Evolutionary conservation across 2,113 vertebrate genomes (phyloP).

Genomic region (Petrocephalus microphthalmus): DNA sequence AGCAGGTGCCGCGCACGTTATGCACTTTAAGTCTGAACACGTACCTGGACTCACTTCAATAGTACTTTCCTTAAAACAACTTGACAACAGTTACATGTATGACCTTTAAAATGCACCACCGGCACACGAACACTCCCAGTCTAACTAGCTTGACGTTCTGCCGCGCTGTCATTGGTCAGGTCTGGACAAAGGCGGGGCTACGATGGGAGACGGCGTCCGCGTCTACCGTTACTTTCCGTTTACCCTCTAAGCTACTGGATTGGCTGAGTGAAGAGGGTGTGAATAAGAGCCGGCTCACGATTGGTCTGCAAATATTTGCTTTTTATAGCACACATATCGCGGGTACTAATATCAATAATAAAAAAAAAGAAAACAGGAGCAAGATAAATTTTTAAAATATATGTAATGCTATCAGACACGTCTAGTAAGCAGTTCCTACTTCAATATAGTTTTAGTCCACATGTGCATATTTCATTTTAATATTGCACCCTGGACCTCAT

Average conservation of each 20-base stretch:
- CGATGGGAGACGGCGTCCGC: neutral
- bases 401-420: neutral
- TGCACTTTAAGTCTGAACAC: neutral
- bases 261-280: conserved; percentile 27
- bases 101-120: conserved; percentile 34
- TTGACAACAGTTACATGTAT: conserved; percentile 14
- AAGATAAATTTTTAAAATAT: neutral
- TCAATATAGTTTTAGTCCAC: neutral
- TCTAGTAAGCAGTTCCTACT: neutral
- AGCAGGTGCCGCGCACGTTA: neutral
- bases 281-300: neutral
- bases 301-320: conserved; percentile 21
- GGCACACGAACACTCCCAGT: conserved; percentile 7
- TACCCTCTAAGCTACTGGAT: conserved; percentile 4
- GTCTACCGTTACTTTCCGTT: neutral
- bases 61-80: conserved; percentile 20
- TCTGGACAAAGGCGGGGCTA: neutral
- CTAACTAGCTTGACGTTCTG: conserved; percentile 29
- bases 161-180: neutral
- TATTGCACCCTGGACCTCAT: neutral
- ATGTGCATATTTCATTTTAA: neutral
- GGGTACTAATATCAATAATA: neutral
- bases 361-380: neutral
- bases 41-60: conserved; percentile 15
- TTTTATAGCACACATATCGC: neutral